These are phyloP conservation scores for Lasioglossum marginatum DNA, from an alignment of 2,888 invertebrate genomes.

Conservation along the genomic window DNA sequence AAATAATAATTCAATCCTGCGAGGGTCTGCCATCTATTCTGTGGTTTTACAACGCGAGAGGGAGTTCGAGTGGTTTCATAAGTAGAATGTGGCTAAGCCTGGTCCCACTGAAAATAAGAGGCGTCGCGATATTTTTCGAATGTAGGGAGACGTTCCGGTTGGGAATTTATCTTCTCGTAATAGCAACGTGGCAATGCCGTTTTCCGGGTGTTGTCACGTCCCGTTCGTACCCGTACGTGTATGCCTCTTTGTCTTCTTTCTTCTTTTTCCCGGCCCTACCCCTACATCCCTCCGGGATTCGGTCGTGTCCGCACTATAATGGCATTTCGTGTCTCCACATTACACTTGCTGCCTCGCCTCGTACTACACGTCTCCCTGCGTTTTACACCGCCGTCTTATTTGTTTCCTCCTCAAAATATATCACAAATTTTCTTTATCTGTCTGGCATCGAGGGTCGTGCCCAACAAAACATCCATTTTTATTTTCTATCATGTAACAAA, in stretches of 20 bases:
- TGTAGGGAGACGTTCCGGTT: conserved; percentile 68
- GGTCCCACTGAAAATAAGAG: conserved; percentile 50
- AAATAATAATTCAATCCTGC: conserved; percentile 4
- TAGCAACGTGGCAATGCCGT: conserved; percentile 73
- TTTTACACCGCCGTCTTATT: conserved; percentile 67
- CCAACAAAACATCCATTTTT: not conserved
- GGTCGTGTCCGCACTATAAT: conserved; percentile 82
- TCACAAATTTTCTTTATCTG: conserved; percentile 46
- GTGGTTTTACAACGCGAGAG: conserved; percentile 11
- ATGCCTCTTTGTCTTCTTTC: conserved; percentile 59
- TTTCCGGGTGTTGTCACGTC: conserved; percentile 78
- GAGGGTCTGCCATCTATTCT: conserved; percentile 3
- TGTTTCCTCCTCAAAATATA: conserved; percentile 65
- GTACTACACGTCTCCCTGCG: conserved; percentile 62
- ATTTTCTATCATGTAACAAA: not conserved
- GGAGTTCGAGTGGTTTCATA: conserved; percentile 35
- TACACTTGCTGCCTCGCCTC: conserved; percentile 72
- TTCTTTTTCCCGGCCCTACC: conserved; percentile 44
- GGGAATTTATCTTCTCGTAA: conserved; percentile 77
- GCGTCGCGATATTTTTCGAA: conserved; percentile 64
- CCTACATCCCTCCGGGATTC: conserved; percentile 72
- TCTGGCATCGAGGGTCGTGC: conserved; percentile 17
- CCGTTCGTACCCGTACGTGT: conserved; percentile 69
- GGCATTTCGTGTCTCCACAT: conserved; percentile 81
- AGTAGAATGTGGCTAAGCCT: conserved; percentile 48